Evolutionary conservation across 2,797 vertebrate species (phyloP).

Genomic region (Todus mexicanus): DNA sequence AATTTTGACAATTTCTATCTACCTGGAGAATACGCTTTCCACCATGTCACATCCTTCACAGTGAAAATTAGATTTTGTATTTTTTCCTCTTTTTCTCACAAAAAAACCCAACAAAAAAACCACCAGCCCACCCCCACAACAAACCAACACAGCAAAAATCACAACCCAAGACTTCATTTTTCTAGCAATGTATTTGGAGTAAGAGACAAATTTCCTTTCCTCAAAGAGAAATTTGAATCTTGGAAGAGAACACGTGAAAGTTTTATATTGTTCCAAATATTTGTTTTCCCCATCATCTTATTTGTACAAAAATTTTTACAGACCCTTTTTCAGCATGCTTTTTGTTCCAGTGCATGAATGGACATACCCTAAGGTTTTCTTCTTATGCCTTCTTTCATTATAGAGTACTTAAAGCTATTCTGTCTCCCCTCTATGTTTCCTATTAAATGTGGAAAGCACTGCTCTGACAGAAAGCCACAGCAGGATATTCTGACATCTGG

Average conservation of each 20-base stretch:
- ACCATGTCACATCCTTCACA: neutral
- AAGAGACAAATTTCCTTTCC: neutral
- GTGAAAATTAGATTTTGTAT: neutral
- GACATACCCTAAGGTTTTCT: neutral
- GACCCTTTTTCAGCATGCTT: neutral
- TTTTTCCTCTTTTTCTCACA: neutral
- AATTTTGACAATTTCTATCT: neutral
- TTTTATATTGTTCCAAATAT: neutral
- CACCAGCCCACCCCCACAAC: too few species aligned
- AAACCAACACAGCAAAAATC: too few species aligned
- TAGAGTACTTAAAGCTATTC: neutral
- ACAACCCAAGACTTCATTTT: neutral
- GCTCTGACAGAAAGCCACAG: neutral
- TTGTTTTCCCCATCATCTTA: neutral
- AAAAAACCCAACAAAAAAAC: too few species aligned
- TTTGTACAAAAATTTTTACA: neutral
- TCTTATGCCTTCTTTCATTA: neutral
- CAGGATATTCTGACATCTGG: neutral
- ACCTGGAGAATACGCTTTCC: neutral
- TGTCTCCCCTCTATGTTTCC: neutral
- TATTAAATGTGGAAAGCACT: neutral
- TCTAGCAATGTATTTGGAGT: neutral
- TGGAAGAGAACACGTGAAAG: fast-evolving
- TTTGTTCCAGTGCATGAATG: neutral
- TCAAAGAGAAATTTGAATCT: neutral